Base-by-base conservation (phyloP, 2,888 invertebrate species). In the Adelognathus sp. region DNA sequence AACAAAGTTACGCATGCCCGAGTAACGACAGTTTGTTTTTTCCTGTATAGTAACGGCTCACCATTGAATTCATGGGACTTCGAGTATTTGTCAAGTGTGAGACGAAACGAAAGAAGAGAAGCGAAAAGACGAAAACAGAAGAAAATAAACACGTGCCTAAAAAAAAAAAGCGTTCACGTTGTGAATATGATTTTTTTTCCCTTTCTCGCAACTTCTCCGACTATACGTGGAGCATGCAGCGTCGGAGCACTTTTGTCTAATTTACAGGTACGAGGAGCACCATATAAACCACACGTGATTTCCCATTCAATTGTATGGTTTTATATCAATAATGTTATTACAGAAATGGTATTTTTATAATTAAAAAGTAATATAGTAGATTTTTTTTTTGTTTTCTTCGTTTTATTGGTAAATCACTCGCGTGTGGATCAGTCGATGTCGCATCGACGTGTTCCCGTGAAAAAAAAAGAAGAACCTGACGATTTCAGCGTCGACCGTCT, bases 311-410 rank as follows among this genome's bases (percentile, higher is more conserved):
- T n/a, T 89, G 88, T 89, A 90, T 90, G 89, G 89, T 90, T 90
- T 90, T 90, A 90, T 90, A 88, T 90, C 87, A n/a, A 88, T 88
- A 90, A 88, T 91, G 88, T 93, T 93, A 93, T 93, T 94, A 94
- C 94, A 94, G 93, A 94, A 94, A 93, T 93, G 93, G 93, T 94
- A 94, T 93, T 93, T 81, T 93, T 92, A 93, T 92, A 93, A 93
- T 94, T 93, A 88, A 89, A 89, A 88, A 90, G 93, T 93, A 93
- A 93, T n/a, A n/a, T 93, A 93, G 93, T 93, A 93, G 93, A n/a
- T n/a, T n/a, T n/a, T n/a, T n/a, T n/a, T n/a, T n/a, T n/a, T n/a
- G n/a, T n/a, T n/a, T n/a, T n/a, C n/a, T n/a, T n/a, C n/a, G n/a
- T n/a, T 93, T 93, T 93, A 93, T 93, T 86, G 88, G 85, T 93